Conservation (phyloP, 1,140 invertebrate species). For the Marisa cornuarietis region DNA sequence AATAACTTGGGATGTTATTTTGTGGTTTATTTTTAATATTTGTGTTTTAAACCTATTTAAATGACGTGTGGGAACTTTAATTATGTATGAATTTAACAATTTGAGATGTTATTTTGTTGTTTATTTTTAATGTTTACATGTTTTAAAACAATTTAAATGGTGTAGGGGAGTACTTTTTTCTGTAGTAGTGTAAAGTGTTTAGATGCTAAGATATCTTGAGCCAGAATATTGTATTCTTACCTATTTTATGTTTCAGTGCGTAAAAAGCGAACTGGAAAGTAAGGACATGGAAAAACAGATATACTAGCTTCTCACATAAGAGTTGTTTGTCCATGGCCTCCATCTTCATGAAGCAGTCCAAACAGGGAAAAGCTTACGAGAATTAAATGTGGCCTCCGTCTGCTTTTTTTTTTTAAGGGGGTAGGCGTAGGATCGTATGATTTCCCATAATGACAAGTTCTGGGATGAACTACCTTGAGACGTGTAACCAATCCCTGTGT, state of each 20-base stretch:
- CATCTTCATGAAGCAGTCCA: neutral
- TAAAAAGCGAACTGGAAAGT: slow-evolving; percentile 20
- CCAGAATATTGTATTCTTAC: neutral
- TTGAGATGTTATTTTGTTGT: neutral
- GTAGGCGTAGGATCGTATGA: neutral
- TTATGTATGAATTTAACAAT: neutral
- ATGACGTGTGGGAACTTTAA: neutral
- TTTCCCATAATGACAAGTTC: neutral
- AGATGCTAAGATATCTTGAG: no score
- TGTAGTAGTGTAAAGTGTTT: no score
- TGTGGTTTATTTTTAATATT: no score
- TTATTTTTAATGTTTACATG: no score
- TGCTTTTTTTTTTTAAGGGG: neutral
- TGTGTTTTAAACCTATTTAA: no score
- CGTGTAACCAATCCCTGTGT: no score
- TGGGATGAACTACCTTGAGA: no score
- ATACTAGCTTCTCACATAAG: neutral
- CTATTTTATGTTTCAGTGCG: slow-evolving; percentile 19
- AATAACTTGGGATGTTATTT: neutral
- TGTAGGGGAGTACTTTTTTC: no score
- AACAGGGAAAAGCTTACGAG: neutral
- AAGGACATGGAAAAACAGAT: neutral
- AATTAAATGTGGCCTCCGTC: neutral
- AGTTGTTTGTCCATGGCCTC: neutral
- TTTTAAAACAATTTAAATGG: no score